Evolutionary conservation across 2,888 invertebrate genomes (phyloP).

Genomic region (Autographa pulchrina): DNA sequence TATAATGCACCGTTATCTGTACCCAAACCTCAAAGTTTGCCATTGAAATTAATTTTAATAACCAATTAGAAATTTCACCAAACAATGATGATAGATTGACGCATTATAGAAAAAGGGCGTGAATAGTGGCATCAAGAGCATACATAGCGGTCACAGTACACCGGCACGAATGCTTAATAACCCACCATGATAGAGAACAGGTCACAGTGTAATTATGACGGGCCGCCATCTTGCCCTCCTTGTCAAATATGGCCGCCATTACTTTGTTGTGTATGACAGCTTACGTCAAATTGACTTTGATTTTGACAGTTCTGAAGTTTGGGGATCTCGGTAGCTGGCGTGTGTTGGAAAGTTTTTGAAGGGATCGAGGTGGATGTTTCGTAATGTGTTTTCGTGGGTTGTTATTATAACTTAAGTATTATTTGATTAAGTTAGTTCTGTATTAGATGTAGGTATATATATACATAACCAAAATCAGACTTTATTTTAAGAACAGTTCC

Average conservation of each 20-base stretch:
- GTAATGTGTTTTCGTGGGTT: neutral
- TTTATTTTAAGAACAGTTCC: no score
- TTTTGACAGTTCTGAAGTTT: slow-evolving; percentile 22
- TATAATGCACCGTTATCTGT: no score
- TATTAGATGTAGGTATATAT: no score
- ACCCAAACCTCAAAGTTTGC: no score
- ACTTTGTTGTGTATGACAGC: neutral
- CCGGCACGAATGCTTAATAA: slow-evolving; percentile 20
- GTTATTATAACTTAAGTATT: neutral
- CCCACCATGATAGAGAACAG: slow-evolving; percentile 6
- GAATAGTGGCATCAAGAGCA: neutral
- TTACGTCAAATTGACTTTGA: slow-evolving; percentile 16
- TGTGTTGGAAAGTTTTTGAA: slow-evolving; percentile 3
- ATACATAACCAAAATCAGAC: no score
- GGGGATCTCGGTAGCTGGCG: slow-evolving; percentile 7
- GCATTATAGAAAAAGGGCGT: slow-evolving; percentile 10
- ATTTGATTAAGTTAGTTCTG: neutral
- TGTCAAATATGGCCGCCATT: neutral
- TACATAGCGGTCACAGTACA: slow-evolving; percentile 3
- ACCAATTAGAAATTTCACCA: neutral
- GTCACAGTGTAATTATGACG: slow-evolving; percentile 6
- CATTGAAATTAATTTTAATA: no score
- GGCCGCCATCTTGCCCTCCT: neutral
- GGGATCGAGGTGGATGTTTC: neutral
- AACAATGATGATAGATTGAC: neutral